Base-by-base conservation (phyloP, 2,113 vertebrate species). In the Monarcha castaneiventris region DNA sequence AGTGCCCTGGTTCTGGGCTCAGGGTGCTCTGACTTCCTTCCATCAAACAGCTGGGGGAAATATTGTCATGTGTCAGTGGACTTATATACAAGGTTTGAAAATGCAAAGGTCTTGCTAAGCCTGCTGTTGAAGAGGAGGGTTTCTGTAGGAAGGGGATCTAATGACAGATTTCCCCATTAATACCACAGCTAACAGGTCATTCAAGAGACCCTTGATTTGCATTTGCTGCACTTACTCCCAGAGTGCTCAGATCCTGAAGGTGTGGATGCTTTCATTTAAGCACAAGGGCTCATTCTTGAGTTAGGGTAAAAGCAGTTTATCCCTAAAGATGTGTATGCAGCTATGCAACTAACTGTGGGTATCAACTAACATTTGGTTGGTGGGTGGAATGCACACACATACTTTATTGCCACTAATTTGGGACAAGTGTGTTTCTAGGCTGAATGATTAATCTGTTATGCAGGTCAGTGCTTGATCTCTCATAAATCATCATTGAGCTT, bases 401-500 rank as follows among this genome's bases (percentile, higher is more conserved):
- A 44, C 43, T 84, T 88, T 56, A 80, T 52, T 87, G 61, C 56
- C 64, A 46, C 41, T 93, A 71, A 95, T 95, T 41, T 94, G 33
- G 67, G 71, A 78, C 61, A 91, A 77, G 49, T 19, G 18, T 81
- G 68, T 91, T 94, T 48, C 48, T 73, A 74, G 37, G n/a, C 37
- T 80, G 77, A 64, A 89, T 68, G 78, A 91, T 89, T 71, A 80
- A 94, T 72, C 30, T 37, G 33, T 71, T 75, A 48, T 17, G 37
- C 61, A 88, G 76, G 41, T 85, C 92, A 52, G 35, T 86, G 61
- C 51, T 86, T 56, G 21, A 59, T 90, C 69, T 84, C 80, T 84
- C 75, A 75, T 90, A 95, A 95, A 96, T 95, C 89, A 75, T 49
- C 67, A 51, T 17, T 43, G 77, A 88, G 55, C 35, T 83, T 92